Base-by-base conservation (phyloP, 1,140 invertebrate genomes). In the Elymnias hypermnestra region DNA sequence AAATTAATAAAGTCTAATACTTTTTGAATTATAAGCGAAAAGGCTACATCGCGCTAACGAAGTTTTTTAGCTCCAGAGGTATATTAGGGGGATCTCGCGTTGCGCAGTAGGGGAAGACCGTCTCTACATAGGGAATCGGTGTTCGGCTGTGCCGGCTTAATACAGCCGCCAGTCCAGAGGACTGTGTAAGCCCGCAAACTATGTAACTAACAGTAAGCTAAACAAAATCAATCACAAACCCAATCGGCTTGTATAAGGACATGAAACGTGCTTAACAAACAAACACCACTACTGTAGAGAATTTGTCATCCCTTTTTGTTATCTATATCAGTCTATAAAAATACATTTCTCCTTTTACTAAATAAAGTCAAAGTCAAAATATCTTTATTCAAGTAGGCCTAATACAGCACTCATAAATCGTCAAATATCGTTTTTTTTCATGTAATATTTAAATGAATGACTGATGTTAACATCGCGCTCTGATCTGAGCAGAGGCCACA, bases 271-370 rank as follows among this genome's bases (percentile, higher is more conserved):
- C 25, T 35, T 9, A 14, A 28, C 25, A 5, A 17, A 33, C 44
- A 48, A 31, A 26, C 21, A 36, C 31, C 29, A 51, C 53, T 26
- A 28, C 9, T 23, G 53, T 56, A 56, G 48, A 47, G 33, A 39
- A 56, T 56, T 51, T 33, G 48, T 22, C 39, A 33, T 37, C 43
- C 41, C 37, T 46, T 50, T 55, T 53, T 35, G n/a, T n/a, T n/a
- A n/a, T n/a, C n/a, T n/a, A n/a, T n/a, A n/a, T n/a, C n/a, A n/a
- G n/a, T n/a, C n/a, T n/a, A n/a, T n/a, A n/a, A n/a, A n/a, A n/a
- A n/a, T n/a, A n/a, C n/a, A n/a, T n/a, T n/a, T n/a, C n/a, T n/a
- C n/a, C n/a, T n/a, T n/a, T n/a, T n/a, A n/a, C n/a, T n/a, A n/a
- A n/a, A n/a, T n/a, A n/a, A n/a, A n/a, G n/a, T n/a, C n/a, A n/a